Conservation (phyloP, 2,113 vertebrate species). For the Ammodytes dubius region DNA sequence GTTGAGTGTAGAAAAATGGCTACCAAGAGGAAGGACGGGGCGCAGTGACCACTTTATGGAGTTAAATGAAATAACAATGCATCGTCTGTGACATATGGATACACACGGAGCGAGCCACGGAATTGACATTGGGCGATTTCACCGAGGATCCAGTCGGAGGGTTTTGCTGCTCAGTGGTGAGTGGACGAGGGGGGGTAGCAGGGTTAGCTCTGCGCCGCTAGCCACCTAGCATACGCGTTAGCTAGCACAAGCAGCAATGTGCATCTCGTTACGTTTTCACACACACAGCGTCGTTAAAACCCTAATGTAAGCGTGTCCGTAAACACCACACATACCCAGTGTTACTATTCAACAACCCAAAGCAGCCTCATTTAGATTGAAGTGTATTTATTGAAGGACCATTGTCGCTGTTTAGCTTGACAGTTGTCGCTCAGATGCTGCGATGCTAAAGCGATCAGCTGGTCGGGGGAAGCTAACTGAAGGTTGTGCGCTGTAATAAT, state of each 20-base stretch:
- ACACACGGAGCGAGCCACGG: conserved; percentile 50
- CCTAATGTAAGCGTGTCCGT: neutral
- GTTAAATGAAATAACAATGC: conserved; percentile 37
- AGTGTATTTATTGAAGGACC: conserved; percentile 13
- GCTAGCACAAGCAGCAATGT: conserved; percentile 55
- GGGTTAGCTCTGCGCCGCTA: conserved; percentile 43
- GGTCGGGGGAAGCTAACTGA: conserved; percentile 33
- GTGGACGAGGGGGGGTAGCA: conserved; percentile 48
- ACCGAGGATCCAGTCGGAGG: conserved; percentile 23
- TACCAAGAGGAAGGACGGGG: conserved; percentile 63
- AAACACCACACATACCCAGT: accelerated
- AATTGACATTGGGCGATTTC: conserved; percentile 44
- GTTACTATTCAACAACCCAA: neutral
- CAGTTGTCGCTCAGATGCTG: conserved; percentile 50
- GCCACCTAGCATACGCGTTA: conserved; percentile 58
- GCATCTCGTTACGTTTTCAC: conserved; percentile 27
- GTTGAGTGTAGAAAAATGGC: conserved; percentile 75
- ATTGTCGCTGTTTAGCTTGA: conserved; percentile 50
- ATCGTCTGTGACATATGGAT: conserved; percentile 73
- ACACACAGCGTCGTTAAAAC: neutral
- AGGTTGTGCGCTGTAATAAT: neutral
- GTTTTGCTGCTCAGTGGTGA: conserved; percentile 66
- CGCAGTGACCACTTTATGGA: conserved; percentile 58
- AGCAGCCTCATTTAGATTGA: neutral
- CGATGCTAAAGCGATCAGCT: conserved; percentile 63